Evolutionary conservation across 2,888 invertebrate species (phyloP).

Genomic region (Hirtodrosophila alboralis): DNA sequence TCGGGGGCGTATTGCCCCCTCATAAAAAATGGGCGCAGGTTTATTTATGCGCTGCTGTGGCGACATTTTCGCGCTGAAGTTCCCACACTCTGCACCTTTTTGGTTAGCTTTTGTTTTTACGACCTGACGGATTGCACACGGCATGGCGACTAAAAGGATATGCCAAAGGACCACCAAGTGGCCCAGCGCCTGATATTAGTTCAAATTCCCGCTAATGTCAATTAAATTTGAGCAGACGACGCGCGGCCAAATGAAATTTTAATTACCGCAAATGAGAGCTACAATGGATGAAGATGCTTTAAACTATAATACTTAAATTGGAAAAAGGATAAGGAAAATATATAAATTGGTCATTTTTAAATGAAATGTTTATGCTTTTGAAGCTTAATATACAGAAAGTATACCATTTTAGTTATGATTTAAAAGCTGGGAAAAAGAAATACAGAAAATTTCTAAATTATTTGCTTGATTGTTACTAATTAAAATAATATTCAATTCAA

Average conservation of each 20-base stretch:
- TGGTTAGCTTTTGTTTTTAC: slow-evolving; percentile 65
- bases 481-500: no score
- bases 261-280: slow-evolving; percentile 76
- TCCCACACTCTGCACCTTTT: neutral
- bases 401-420: slow-evolving; percentile 9
- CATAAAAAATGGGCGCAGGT: slow-evolving; percentile 79
- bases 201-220: slow-evolving; percentile 73
- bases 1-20: slow-evolving; percentile 56
- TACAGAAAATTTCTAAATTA: no score
- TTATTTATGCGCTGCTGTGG: slow-evolving; percentile 72
- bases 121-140: slow-evolving; percentile 71
- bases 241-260: slow-evolving; percentile 68
- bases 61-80: slow-evolving; percentile 63
- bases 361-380: slow-evolving; percentile 7
- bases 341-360: slow-evolving; percentile 41
- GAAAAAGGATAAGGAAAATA: slow-evolving; percentile 40
- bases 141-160: slow-evolving; percentile 29
- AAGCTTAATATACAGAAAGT: neutral
- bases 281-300: slow-evolving; percentile 10
- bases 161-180: slow-evolving; percentile 2
- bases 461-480: no score
- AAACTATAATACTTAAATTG: slow-evolving; percentile 8
- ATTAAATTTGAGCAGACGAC: slow-evolving; percentile 69
- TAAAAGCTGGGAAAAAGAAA: no score
- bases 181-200: slow-evolving; percentile 52